phyloP scores from a whole-genome alignment of 2,888 invertebrate species.

The Protula sp. region DNA sequence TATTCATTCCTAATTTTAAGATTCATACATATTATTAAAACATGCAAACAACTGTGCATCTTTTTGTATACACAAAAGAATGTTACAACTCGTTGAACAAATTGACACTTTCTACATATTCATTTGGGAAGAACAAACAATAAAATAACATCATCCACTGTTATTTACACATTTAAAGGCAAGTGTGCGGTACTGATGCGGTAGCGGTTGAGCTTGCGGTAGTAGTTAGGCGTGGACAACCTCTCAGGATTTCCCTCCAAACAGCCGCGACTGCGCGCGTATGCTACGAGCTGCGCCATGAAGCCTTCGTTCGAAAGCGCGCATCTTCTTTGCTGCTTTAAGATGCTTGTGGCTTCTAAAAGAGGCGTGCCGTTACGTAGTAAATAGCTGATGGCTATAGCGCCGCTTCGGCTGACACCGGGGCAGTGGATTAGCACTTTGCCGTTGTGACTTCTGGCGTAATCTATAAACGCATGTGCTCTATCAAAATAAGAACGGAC shows the following conservation, averaged over 20 bases:
- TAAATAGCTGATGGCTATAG: not conserved
- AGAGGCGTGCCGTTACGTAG: not conserved
- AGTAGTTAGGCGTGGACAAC: not conserved
- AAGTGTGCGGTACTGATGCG: slow-evolving; percentile 6
- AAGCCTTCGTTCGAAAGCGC: not conserved
- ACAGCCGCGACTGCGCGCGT: not conserved
- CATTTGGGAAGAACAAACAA: too few relatives aligned
- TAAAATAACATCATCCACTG: not conserved
- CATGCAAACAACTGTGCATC: too few relatives aligned
- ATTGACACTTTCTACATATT: too few relatives aligned
- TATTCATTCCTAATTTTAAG: too few relatives aligned
- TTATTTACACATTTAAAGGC: not conserved
- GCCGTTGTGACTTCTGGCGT: not conserved
- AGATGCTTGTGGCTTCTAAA: not conserved
- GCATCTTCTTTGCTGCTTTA: not conserved
- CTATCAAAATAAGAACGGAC: not conserved
- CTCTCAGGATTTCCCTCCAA: not conserved
- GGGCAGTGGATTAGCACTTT: not conserved
- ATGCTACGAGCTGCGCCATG: not conserved
- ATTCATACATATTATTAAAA: too few relatives aligned
- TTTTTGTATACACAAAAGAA: too few relatives aligned
- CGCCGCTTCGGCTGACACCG: not conserved
- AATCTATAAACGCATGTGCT: not conserved
- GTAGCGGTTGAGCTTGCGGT: slow-evolving; percentile 7
- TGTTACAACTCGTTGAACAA: too few relatives aligned